Evolutionary conservation across 2,797 vertebrate genomes (phyloP), one percentile per base, ranked within the genome.

Genomic region (Holocentrus rufus): DNA sequence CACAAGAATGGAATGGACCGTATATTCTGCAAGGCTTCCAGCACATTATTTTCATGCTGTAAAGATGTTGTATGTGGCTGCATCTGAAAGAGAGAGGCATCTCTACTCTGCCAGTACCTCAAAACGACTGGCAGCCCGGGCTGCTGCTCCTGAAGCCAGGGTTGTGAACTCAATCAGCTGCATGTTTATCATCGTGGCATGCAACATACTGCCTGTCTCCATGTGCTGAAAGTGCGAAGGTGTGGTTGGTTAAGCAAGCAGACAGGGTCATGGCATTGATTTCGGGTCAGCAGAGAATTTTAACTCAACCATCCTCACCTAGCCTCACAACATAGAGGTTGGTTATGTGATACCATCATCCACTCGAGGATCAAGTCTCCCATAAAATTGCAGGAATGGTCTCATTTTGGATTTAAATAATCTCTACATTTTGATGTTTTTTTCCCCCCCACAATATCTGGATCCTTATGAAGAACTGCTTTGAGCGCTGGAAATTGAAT

Each of bases 131-230:
- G 61, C 76, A 75, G 71, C 52, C 77, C 49, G 36, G 60, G 76
- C 84, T 70, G 73, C 76, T 65, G 78, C 80, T 84, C 78, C 79
- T 78, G 63, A 79, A 88, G 82, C 80, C 72, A 60, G 76, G 93
- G 91, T 89, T 83, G 84, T 90, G 91, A 93, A 91, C 92, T 89
- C 91, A 91, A 93, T 93, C 92, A 93, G 85, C 81, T 80, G 85
- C 73, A 78, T 87, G 85, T 90, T 90, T 92, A 92, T 92, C 89
- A 73, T 63, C 49, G 42, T 72, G 80, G 73, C 79, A 74, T 67
- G n/a, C 39, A 86, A 83, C 76, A 79, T 73, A 84, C 79, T 55
- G 58, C 63, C 80, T 53, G 72, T 76, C 65, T 65, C 79, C 4
- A 15, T 50, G 77, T n/a, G 39, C 80, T 80, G 75, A 74, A 78